phyloP scores from a whole-genome alignment of 2,797 vertebrate genomes.

The Oreochromis grahami region DNA sequence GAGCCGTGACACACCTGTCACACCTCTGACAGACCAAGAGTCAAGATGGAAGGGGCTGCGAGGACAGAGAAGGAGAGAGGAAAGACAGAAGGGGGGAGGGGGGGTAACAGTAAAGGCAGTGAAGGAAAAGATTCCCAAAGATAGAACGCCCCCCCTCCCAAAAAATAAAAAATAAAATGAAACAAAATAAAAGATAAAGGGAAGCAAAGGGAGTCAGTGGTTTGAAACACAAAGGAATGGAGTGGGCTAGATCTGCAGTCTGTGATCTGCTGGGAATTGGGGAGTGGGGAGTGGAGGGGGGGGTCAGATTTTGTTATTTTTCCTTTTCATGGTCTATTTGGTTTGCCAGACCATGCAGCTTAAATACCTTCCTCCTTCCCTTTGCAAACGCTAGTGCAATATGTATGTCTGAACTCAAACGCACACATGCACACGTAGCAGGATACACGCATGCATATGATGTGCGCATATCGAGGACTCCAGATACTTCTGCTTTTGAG shows the following conservation, averaged over 20 bases:
- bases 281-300: constrained; percentile 10
- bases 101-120: constrained; percentile 9
- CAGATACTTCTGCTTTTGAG: constrained; percentile 20
- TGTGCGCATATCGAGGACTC: background rate
- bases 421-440: background rate
- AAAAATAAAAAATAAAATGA: constrained; percentile 16
- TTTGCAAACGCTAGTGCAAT: constrained; percentile 13
- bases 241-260: constrained; percentile 41
- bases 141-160: background rate
- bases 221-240: constrained; percentile 59
- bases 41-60: background rate
- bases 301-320: constrained; percentile 56
- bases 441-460: background rate
- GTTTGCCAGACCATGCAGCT: constrained; percentile 60
- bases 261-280: constrained; percentile 45
- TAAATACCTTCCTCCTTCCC: constrained; percentile 38
- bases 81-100: background rate
- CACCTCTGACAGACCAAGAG: constrained; percentile 49
- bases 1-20: constrained; percentile 73
- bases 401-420: constrained; percentile 27
- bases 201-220: constrained; percentile 45
- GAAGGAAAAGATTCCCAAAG: constrained; percentile 43
- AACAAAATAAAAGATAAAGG: constrained; percentile 50
- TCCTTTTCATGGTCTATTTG: constrained; percentile 68
- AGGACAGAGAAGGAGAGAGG: background rate